phyloP scores from a whole-genome alignment of 1,140 invertebrate genomes.

The Drosophila punjabiensis region DNA sequence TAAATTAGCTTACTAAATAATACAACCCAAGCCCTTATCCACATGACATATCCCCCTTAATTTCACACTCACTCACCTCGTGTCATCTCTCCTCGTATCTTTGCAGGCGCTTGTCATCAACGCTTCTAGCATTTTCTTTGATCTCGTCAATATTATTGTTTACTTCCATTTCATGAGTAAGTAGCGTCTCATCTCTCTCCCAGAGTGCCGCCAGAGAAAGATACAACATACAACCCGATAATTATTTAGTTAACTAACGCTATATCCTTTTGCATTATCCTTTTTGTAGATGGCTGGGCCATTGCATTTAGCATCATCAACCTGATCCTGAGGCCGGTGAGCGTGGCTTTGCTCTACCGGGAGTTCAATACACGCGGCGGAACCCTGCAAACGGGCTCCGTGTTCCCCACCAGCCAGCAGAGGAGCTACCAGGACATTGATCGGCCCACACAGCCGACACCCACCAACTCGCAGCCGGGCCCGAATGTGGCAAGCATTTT shows the following conservation, averaged over 20 bases:
- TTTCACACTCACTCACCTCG: slow-evolving; percentile 21
- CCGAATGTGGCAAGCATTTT: slow-evolving; percentile 84
- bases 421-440: slow-evolving; percentile 85
- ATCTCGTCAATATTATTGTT: slow-evolving; percentile 77
- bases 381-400: slow-evolving; percentile 68
- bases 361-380: slow-evolving; percentile 82
- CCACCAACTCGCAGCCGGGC: slow-evolving; percentile 74
- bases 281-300: slow-evolving; percentile 76
- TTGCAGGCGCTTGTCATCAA: slow-evolving; percentile 84
- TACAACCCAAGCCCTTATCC: neutral
- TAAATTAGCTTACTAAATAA: neutral
- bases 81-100: slow-evolving; percentile 42
- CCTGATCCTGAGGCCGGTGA: slow-evolving; percentile 74
- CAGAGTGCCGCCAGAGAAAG: neutral
- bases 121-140: slow-evolving; percentile 82
- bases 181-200: slow-evolving; percentile 30
- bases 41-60: neutral
- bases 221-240: no score
- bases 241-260: neutral
- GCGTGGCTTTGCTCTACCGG: slow-evolving; percentile 75
- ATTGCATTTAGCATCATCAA: slow-evolving; percentile 80
- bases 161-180: slow-evolving; percentile 78
- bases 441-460: slow-evolving; percentile 77
- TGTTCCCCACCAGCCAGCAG: slow-evolving; percentile 81
- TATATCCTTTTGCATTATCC: neutral